Base-by-base conservation (phyloP, 1,140 invertebrate species). In the Trichomalopsis sarcophagae region DNA sequence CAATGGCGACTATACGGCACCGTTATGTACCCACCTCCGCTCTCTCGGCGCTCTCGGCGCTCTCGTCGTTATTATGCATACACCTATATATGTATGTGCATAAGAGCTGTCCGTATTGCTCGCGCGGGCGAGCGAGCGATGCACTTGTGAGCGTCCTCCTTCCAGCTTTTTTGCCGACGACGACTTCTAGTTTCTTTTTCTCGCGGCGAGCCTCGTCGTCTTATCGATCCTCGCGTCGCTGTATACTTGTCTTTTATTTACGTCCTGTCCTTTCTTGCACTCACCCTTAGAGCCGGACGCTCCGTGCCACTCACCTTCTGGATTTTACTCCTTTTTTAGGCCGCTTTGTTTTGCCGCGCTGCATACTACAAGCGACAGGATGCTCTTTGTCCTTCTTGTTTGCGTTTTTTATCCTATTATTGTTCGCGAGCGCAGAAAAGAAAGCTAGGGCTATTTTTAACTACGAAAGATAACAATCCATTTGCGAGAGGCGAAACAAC, bases 11-110 rank as follows among this genome's bases (percentile, higher is more conserved):
- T 13, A 71, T 33, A 71, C 23, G 55, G 76, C 83, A 84, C 83
- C 83, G 83, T 79, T 84, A 84, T 79, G 44, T 69, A 62, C 44
- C 66, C 36, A 62, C 83, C 62, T 82, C 6, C 62, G n/a, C 27
- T 36, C 81, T 21, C 33, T n/a, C n/a, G 7, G 7, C 50, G 0
- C 50, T 30, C 77, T 21, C n/a, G n/a, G n/a, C 21, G 23, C 30
- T 40, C 50, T 80, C 50, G 13, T 50, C 73, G 73, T 21, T 44
- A 76, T 76, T 76, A 44, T 76, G 40, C 74, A 76, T 76, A 47
- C 36, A 44, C 21, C 17, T 47, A 44, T 30, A 44, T 36, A 13
- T 2, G 11, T 47, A 17, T 36, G 74, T 47, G 36, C 55, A 62
- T 21, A 62, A 62, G 55, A 62, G 55, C 5, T 62, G n/a, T 81